Percentiles rank a stretch among this genome's conserved stretches.
phyloP scores from a whole-genome alignment of 2,113 vertebrate species.

The Solenodon paradoxus region DNA sequence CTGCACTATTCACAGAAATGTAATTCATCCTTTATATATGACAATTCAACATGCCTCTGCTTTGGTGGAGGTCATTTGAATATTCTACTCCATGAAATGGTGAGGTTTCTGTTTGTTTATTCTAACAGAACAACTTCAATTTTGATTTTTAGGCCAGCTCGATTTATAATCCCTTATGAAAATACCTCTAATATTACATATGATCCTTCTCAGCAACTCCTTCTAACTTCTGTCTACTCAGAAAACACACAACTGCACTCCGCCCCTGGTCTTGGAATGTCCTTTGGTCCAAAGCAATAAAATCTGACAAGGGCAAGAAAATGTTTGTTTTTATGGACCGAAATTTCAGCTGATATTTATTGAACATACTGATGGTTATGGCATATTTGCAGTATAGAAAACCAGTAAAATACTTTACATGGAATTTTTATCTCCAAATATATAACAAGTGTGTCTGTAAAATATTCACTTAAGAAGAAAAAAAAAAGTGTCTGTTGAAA shows the following conservation, averaged over 20 bases:
- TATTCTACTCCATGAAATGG: slow-evolving; percentile 40
- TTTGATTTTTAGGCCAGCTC: neutral
- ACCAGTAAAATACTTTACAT: neutral
- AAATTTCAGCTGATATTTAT: slow-evolving; percentile 10
- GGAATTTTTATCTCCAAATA: slow-evolving; percentile 32
- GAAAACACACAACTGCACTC: neutral
- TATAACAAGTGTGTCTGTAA: neutral
- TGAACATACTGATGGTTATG: neutral
- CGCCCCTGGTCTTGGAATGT: neutral
- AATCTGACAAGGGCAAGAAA: neutral
- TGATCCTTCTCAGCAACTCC: neutral
- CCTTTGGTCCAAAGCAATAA: slow-evolving; percentile 32
- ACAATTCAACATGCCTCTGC: slow-evolving; percentile 45
- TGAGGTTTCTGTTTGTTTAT: neutral
- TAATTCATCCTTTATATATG: slow-evolving; percentile 64
- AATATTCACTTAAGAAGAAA: neutral
- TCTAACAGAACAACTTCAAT: neutral
- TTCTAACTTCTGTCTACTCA: neutral
- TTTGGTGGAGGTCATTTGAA: slow-evolving; percentile 63
- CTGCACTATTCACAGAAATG: slow-evolving; percentile 49
- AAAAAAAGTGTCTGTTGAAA: neutral
- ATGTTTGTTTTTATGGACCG: neutral
- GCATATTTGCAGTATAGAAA: neutral
- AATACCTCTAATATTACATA: neutral
- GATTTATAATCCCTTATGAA: neutral